Evolutionary conservation across 2,113 vertebrate genomes (phyloP), one percentile per base, ranked within the genome.

Genomic region (Myrmecophaga tridactyla): DNA sequence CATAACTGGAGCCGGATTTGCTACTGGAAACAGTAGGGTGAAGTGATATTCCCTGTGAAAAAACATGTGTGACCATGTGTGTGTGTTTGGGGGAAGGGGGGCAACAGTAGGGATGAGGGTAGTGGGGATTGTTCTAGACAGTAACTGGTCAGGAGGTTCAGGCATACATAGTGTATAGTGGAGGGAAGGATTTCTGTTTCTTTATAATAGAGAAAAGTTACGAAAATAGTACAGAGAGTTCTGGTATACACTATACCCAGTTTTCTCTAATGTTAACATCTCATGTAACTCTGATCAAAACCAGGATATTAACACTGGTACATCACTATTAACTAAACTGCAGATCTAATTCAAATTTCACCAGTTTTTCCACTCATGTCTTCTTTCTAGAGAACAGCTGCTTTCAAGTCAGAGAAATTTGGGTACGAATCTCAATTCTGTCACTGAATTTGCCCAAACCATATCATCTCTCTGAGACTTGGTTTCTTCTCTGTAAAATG

Each of bases 231-330:
- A 11, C 6, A 7, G 69, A 7, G 69, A 12, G 27, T 13, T 72
- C 78, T 83, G 0, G 0, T 4, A 4, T 4, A 10, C 4, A 23
- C 43, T n/a, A 31, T 4, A 2, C 41, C 14, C 23, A 62, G 56
- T 29, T 58, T 53, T 86, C 63, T 53, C 75, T 51, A 5, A 1
- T 11, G 15, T 8, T 12, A 36, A n/a, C 9, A 15, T 25, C 83
- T 75, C 34, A 18, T 2, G 0, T 48, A 70, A 89, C 18, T 36
- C 0, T 1, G 23, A 60, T 31, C 72, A 31, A 46, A 67, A 76
- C 83, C 92, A 69, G 63, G 88, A 94, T 48, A n/a, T 58, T 10
- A 3, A n/a, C 15, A 10, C n/a, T n/a, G n/a, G n/a, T n/a, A n/a
- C n/a, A n/a, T 0, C 4, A 23, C 34, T n/a, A 1, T 25, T 9